Conservation (phyloP, 2,113 vertebrate species). For the Saccopteryx leptura region DNA sequence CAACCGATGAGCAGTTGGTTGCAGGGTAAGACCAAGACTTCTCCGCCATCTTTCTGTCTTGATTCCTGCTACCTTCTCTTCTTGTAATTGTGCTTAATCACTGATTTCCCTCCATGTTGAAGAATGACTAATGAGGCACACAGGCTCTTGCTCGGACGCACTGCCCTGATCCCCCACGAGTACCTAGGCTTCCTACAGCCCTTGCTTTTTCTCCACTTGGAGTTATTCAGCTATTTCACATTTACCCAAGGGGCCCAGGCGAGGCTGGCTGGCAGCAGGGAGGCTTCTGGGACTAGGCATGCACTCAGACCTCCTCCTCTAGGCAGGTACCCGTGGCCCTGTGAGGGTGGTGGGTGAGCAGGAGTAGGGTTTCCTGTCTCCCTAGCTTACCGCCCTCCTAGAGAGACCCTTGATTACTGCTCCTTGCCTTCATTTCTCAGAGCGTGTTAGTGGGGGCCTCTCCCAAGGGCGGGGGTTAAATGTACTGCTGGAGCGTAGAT, state of each 20-base stretch:
- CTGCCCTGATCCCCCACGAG: background rate
- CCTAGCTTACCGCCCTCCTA: background rate
- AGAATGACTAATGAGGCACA: conserved; percentile 80
- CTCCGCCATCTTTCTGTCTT: conserved; percentile 90
- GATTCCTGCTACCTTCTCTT: conserved; percentile 88
- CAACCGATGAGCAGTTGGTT: conserved; percentile 97
- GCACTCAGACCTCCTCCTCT: background rate
- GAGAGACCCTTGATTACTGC: background rate
- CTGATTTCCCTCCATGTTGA: conserved; percentile 82
- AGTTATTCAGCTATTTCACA: background rate
- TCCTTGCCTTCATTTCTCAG: conserved; percentile 15
- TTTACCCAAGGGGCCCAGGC: background rate
- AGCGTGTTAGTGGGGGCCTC: background rate
- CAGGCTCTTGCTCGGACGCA: conserved; percentile 57
- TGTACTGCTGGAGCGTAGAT: background rate
- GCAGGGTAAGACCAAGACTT: conserved; percentile 95
- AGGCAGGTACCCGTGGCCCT: background rate
- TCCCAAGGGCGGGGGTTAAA: background rate
- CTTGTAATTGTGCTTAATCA: conserved; percentile 86
- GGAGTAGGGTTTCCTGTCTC: background rate
- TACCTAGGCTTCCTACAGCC: background rate
- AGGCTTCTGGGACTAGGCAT: background rate
- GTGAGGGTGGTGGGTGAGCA: background rate
- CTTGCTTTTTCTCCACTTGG: background rate
- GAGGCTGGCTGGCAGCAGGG: background rate